These are phyloP conservation scores for Pheosia gnoma DNA, from an alignment of 2,888 invertebrate genomes.

Conservation along the genomic window DNA sequence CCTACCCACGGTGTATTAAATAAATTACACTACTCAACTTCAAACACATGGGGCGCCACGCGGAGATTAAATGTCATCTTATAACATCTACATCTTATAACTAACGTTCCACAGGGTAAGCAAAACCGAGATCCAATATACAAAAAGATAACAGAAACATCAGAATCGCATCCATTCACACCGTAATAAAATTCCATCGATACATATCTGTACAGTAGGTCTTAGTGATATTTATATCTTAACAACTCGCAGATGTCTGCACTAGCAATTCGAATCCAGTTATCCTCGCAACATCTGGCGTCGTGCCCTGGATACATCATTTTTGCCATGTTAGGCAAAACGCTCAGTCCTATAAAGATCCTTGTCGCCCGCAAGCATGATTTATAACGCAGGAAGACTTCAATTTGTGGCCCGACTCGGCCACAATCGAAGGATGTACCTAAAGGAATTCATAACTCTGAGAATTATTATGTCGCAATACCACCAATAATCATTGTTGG, in stretches of 20 bases:
- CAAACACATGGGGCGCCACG: too few relatives aligned
- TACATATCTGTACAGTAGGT: slow-evolving; percentile 6
- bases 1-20: too few relatives aligned
- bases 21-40: too few relatives aligned
- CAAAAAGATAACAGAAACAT: background rate
- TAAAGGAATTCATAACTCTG: slow-evolving; percentile 66
- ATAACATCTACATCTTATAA: background rate
- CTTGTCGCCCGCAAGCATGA: slow-evolving; percentile 25
- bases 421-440: slow-evolving; percentile 76
- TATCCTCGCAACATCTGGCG: slow-evolving; percentile 49
- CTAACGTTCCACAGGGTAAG: background rate
- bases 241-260: slow-evolving; percentile 35
- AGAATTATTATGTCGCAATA: slow-evolving; percentile 44
- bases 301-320: slow-evolving; percentile 41
- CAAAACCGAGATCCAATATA: background rate
- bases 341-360: slow-evolving; percentile 34
- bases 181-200: slow-evolving; percentile 5
- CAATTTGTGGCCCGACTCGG: slow-evolving; percentile 57
- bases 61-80: too few relatives aligned
- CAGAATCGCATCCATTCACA: background rate
- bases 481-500: slow-evolving; percentile 65
- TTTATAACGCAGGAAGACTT: slow-evolving; percentile 61
- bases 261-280: slow-evolving; percentile 37
- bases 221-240: slow-evolving; percentile 12
- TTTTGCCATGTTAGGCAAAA: slow-evolving; percentile 39